Evolutionary conservation across 2,797 vertebrate genomes (phyloP).

Genomic region (Microctenopoma steveboyesi): DNA sequence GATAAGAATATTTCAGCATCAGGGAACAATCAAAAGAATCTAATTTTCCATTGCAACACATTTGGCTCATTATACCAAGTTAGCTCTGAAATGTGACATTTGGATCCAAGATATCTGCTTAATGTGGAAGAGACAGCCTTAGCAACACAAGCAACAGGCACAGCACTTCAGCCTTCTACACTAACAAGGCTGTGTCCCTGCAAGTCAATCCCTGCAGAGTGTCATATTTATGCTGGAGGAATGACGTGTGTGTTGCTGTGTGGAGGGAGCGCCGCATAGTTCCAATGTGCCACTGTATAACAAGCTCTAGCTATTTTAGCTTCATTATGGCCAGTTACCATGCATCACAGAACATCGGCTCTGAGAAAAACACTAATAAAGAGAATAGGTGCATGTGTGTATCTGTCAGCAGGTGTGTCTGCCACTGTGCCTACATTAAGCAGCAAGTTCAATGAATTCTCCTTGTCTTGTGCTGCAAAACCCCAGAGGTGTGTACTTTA

Average conservation of each 20-base stretch:
- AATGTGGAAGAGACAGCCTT: slow-evolving; percentile 37
- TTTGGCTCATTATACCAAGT: slow-evolving; percentile 67
- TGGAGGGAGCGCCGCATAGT: slow-evolving; percentile 40
- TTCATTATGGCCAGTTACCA: slow-evolving; percentile 65
- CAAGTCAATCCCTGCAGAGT: slow-evolving; percentile 54
- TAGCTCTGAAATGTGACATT: slow-evolving; percentile 63
- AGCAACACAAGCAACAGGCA: slow-evolving; percentile 9
- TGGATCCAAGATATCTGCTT: slow-evolving; percentile 47
- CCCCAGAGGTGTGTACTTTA: slow-evolving; percentile 13
- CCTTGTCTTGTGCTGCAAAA: slow-evolving; percentile 2
- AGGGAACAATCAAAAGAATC: slow-evolving; percentile 42
- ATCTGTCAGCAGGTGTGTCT: slow-evolving; percentile 28
- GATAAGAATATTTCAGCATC: slow-evolving; percentile 14
- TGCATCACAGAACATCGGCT: slow-evolving; percentile 61
- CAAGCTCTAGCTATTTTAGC: slow-evolving; percentile 72
- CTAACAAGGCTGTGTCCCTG: slow-evolving; percentile 60
- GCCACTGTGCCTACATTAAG: slow-evolving; percentile 25
- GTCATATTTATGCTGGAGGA: slow-evolving; percentile 57
- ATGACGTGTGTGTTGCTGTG: slow-evolving; percentile 46
- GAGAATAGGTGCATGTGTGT: slow-evolving; percentile 16
- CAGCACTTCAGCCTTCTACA: slow-evolving; percentile 35
- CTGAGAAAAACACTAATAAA: slow-evolving; percentile 56
- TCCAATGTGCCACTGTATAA: slow-evolving; percentile 58
- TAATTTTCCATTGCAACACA: slow-evolving; percentile 27
- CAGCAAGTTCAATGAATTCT: slow-evolving; percentile 13